Evolutionary conservation across 2,888 invertebrate genomes (phyloP).

Genomic region (Pachliopta kotzebuea): DNA sequence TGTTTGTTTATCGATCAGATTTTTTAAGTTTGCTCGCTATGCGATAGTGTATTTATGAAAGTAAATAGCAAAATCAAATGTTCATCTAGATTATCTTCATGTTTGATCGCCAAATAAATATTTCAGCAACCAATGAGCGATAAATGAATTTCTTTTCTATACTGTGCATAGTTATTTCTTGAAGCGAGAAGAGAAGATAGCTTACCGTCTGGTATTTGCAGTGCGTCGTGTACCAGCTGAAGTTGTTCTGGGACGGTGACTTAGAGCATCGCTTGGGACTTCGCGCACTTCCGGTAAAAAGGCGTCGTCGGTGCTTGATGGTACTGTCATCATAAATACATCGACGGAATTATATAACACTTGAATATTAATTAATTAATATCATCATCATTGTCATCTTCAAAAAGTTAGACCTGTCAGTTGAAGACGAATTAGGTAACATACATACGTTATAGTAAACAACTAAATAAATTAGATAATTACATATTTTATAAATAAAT

Average conservation of each 20-base stretch:
- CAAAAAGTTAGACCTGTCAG: too few species aligned
- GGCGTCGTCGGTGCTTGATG: constrained; percentile 67
- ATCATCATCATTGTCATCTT: too few species aligned
- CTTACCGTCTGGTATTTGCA: constrained; percentile 70
- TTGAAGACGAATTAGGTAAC: too few species aligned
- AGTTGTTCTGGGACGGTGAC: constrained; percentile 63
- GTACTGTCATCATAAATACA: constrained; percentile 41
- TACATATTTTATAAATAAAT: too few species aligned
- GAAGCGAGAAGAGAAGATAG: constrained; percentile 14
- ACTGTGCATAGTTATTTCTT: constrained; percentile 22
- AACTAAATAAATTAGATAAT: too few species aligned
- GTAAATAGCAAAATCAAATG: constrained; percentile 10
- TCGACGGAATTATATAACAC: not conserved
- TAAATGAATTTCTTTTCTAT: constrained; percentile 12
- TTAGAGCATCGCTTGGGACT: constrained; percentile 54
- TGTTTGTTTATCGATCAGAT: not conserved
- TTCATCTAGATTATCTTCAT: constrained; percentile 19
- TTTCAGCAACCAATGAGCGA: constrained; percentile 24
- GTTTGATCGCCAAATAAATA: constrained; percentile 22
- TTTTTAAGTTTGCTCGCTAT: not conserved
- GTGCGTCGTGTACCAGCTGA: constrained; percentile 72
- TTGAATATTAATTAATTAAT: too few species aligned
- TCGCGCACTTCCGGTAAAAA: constrained; percentile 69
- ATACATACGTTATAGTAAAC: too few species aligned
- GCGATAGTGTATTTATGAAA: not conserved